Evolutionary conservation across 2,888 invertebrate species (phyloP), one percentile per base, ranked within the genome.

Genomic region (Vandiemenella viatica): DNA sequence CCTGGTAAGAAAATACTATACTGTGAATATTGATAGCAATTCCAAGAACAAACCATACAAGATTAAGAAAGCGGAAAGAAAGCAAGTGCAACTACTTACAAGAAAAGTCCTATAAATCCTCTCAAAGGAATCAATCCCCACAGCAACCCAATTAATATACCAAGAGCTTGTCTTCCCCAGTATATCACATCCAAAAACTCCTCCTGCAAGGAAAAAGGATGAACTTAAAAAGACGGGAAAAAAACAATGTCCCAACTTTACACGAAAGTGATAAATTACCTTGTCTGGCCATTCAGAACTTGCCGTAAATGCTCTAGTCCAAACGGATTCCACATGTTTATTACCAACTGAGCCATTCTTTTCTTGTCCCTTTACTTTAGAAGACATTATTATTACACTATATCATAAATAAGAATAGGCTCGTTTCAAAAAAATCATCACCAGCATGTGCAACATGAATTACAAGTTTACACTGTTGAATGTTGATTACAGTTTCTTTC

Each of bases 181-280:
- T 98, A 98, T 59, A 98, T 84, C 1, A 97, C 95, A 69, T 98
- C 98, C 48, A 98, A 71, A 66, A 98, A 93, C 70, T 98, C 96
- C 67, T 98, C 98, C 93, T 92, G 68, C 17, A 60, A 70, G 72
- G 57, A 50, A 23, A 54, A 55, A 55, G 8, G 18, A 8, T 8
- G 15, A 19, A 15, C 19, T 19, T 38, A 38, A 5, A 2, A 38
- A 13, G 8, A 38, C 2, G 13, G 8, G 8, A 8, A 2, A 38
- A 38, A 5, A 15, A 10, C n/a, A n/a, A 38, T 13, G 13, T 15
- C 16, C 16, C 3, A 16, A 16, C 3, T 15, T 38, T 17, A 38
- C 3, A 15, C 8, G 16, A 38, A 2, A 10, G 8, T 4, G 16
- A 8, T 16, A n/a, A 56, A 65, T 67, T 67, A 88, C 88, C 79